These are phyloP conservation scores for Dipodomys spectabilis DNA, from an alignment of 2,113 vertebrate genomes.

Conservation along the genomic window DNA sequence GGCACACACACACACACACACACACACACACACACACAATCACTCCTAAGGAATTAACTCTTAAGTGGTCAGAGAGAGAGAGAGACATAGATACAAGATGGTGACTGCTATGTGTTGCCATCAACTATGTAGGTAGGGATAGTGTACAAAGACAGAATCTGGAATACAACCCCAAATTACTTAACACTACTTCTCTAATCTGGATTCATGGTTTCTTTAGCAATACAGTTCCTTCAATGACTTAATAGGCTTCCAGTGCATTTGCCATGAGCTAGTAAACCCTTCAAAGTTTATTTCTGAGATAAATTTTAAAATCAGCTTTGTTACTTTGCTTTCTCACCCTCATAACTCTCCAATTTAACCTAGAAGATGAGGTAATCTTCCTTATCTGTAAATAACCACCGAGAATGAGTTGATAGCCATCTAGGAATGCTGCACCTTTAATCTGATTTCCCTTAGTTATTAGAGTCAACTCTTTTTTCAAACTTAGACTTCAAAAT, in stretches of 20 bases:
- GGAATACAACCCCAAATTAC: not conserved
- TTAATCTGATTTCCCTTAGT: constrained; percentile 27
- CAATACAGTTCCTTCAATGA: constrained; percentile 30
- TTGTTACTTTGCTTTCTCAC: not conserved
- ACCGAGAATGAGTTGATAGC: constrained; percentile 23
- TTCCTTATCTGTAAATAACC: constrained; percentile 42
- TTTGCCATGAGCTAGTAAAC: constrained; percentile 9
- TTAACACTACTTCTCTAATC: constrained; percentile 2
- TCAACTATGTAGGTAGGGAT: not conserved
- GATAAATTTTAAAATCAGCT: not conserved
- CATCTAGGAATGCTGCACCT: not conserved
- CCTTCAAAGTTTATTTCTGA: constrained; percentile 11
- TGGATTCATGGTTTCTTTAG: constrained; percentile 10
- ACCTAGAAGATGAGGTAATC: constrained; percentile 15
- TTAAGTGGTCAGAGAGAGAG: not conserved
- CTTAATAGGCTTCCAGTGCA: constrained; percentile 26
- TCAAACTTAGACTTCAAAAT: constrained; percentile 12
- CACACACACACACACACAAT: too few species aligned
- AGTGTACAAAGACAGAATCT: not conserved
- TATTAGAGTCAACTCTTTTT: constrained; percentile 37
- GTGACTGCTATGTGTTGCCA: not conserved
- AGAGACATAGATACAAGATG: not conserved
- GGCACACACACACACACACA: too few species aligned
- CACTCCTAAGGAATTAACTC: too few species aligned
- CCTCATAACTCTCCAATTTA: not conserved